Base-by-base conservation (phyloP, 2,888 invertebrate genomes). In the Brassicogethes aeneus region DNA sequence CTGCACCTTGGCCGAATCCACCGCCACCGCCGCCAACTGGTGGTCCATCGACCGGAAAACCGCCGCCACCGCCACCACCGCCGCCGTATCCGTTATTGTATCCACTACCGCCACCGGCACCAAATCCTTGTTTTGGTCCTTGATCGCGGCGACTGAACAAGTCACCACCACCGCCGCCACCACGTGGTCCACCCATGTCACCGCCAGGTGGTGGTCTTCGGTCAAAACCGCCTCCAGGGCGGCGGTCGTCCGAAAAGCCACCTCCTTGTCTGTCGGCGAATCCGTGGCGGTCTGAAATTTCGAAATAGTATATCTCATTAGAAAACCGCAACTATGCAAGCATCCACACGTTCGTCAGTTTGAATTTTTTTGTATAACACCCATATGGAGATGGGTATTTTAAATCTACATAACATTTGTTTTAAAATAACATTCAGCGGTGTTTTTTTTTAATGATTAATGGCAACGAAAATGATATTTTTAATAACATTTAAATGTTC, bases 81-180 rank as follows among this genome's bases (percentile, higher is more conserved):
- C 48, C 47, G 15, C 48, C 46, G 30, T 49, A 51, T 3, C 45
- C 49, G 15, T 47, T 41, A 16, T 50, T 41, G 12, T 32, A 41
- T 10, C 45, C 48, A 36, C 42, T 42, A 2, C 50, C 49, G 17
- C 47, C 50, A 16, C 52, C 53, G 45, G 10, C 32, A 32, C 14
- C 14, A 13, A 12, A 5, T 5, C 32, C 32, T 32, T 32, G 32
- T 13, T 32, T 32, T 5, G 23, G 54, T 31, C 55, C 56, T 15
- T 50, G 46, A 43, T 66, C 66, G 41, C 68, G 48, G 16, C 64
- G 47, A 45, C 65, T 66, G 48, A 57, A 68, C 47, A 67, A 59
- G 48, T 66, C 66, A 35, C 49, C 56, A 16, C 44, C 48, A 16
- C 52, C 50, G 7, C 43, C 45, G 30, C 52, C 48, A 3, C 51